phyloP scores from a whole-genome alignment of 1,140 invertebrate genomes.

The Myzus persicae region DNA sequence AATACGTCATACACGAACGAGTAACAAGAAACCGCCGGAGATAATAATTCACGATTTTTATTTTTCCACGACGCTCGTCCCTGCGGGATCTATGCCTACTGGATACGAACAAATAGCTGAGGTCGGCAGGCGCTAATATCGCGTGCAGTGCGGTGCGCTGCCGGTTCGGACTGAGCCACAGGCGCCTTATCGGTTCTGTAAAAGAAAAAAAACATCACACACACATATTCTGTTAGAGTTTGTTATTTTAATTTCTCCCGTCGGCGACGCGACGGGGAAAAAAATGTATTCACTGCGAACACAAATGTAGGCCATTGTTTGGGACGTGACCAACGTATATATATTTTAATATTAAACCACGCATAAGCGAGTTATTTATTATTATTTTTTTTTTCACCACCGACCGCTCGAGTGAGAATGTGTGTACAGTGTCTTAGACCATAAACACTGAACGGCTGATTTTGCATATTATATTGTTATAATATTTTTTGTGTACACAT shows the following conservation, averaged over 20 bases:
- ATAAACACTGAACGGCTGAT: constrained; percentile 36
- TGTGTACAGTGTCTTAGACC: background rate
- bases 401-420: background rate
- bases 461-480: constrained; percentile 31
- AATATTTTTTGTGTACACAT: background rate
- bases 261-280: constrained; percentile 33
- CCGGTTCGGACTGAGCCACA: constrained; percentile 44
- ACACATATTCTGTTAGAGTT: constrained; percentile 43
- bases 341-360: background rate
- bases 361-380: constrained; percentile 39
- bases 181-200: constrained; percentile 57
- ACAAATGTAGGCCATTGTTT: constrained; percentile 56
- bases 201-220: constrained; percentile 43
- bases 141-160: constrained; percentile 19
- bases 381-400: constrained; percentile 13
- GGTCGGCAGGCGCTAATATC: background rate
- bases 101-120: background rate
- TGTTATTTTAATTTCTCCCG: constrained; percentile 42
- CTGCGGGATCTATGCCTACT: background rate
- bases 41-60: background rate
- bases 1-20: background rate
- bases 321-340: constrained; percentile 55
- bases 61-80: background rate
- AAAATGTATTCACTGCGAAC: constrained; percentile 25
- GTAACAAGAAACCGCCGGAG: background rate